Base-by-base conservation (phyloP, 35 echinoderm and acorn worm species). In the Antedon bifida region DNA sequence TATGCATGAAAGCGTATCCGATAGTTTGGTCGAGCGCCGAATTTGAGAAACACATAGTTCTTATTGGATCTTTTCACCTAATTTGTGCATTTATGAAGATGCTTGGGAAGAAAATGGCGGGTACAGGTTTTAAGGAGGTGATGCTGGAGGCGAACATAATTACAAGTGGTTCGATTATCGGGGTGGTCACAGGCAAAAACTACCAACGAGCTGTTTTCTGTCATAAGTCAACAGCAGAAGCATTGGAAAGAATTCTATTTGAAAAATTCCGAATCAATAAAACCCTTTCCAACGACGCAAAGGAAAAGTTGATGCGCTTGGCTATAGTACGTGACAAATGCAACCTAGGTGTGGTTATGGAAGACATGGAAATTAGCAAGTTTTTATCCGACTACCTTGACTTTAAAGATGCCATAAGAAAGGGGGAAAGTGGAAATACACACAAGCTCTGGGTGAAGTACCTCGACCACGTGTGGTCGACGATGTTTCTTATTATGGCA, bases 61-160 rank as follows among this genome's bases (percentile, higher is more conserved):
- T 75, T 19, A 75, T 84, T 10, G 83, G 46, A 26, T 75, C 83
- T 33, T 84, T 84, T 44, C 83, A 84, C 75, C 29, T 84, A 36
- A 75, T 84, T 32, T 84, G 83, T 74, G 83, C 73, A 31, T 84
- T 74, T 51, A 33, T 84, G 83, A 84, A 84, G 56, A 84, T 84
- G 83, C 31, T 84, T 5, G 83, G 83, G 19, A 84, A 84, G 73
- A 84, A 75, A 33, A 84, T 84, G 83, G 64, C 34, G 33, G 83
- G 83, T 32, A 74, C 83, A 19, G 83, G 83, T 30, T 75, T 75
- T 17, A 30, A 30, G 26, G 83, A 84, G 26, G 26, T 84, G 73
- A 42, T 84, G 56, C 29, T 75, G 29, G 73, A 84, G 34, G 73
- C 83, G 32, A 51, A 51, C 11, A 23, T 84, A 51, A 84, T 84